These are phyloP conservation scores for Rhinoderma darwinii DNA, from an alignment of 2,113 vertebrate species.

Conservation along the genomic window DNA sequence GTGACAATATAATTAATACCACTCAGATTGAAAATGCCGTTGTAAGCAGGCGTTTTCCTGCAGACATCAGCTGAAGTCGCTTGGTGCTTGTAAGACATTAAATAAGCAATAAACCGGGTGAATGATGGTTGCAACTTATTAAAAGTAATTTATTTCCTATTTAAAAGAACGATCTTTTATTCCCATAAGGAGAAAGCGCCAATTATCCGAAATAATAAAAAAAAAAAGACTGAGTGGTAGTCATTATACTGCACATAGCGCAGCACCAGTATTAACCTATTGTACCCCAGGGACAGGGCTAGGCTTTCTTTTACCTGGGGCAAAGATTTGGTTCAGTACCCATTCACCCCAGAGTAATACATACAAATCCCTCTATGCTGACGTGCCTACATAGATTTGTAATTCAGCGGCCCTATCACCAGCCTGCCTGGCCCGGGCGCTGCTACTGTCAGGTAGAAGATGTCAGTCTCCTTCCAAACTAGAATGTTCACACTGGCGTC, in stretches of 20 bases:
- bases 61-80: conserved; percentile 19
- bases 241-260: background rate
- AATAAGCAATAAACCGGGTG: background rate
- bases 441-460: too few relatives aligned
- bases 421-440: too few relatives aligned
- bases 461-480: too few relatives aligned
- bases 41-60: background rate
- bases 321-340: too few relatives aligned
- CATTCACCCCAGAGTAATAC: too few relatives aligned
- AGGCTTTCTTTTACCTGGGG: background rate
- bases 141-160: background rate
- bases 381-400: too few relatives aligned
- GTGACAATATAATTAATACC: conserved; percentile 4
- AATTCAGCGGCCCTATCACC: too few relatives aligned
- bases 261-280: background rate
- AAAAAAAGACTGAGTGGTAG: background rate
- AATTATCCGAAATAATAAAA: background rate
- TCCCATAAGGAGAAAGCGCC: background rate
- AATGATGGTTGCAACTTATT: conserved; percentile 9
- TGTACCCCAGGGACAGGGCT: background rate
- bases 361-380: too few relatives aligned
- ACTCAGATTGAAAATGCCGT: background rate
- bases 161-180: background rate
- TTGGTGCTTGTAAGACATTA: conserved; percentile 25
- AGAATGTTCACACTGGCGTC: too few relatives aligned